Base-by-base conservation (phyloP, 2,888 invertebrate genomes). In the Athalia cordata region DNA sequence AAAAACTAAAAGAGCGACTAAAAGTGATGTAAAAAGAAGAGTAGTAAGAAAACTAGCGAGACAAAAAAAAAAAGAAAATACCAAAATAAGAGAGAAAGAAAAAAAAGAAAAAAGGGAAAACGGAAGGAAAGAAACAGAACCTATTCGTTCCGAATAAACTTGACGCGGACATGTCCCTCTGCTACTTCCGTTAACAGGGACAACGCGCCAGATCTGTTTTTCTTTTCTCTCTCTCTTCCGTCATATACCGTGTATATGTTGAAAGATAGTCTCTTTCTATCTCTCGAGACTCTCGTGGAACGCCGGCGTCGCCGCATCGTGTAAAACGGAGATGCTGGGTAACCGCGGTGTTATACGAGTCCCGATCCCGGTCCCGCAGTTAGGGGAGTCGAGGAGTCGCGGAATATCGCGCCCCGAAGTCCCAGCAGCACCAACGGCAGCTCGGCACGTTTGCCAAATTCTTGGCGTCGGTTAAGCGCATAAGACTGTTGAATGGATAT, bases 401-500 rank as follows among this genome's bases (percentile, higher is more conserved):
- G 66, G 49, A 11, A 7, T 68, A n/a, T 45, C 55, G 68, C 68
- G 13, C 55, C 55, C 55, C 9, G 55, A n/a, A 67, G 67, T 45
- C 70, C 57, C 59, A 61, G 29, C 29, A 29, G 29, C 29, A 29
- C 57, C 59, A 61, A 29, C 29, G 29, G 29, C 29, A 29, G 29
- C 29, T 15, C 13, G 13, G 62, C 62, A 72, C 68, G 52, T 55
- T 68, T 68, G 72, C 72, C 57, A 59, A 47, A 72, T 72, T 72
- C 72, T 72, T 72, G 72, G 72, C 72, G 47, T 72, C 72, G 72
- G 57, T 57, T 72, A 50, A 72, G 47, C 72, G 57, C 72, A 57
- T 72, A 47, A 72, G 72, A 59, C 72, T 59, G 72, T 72, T 72
- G 72, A 72, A 72, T 72, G 72, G 72, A 72, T 72, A 59, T 59